Evolutionary conservation across 2,888 invertebrate genomes (phyloP).

Genomic region (Ectemnius cavifrons): DNA sequence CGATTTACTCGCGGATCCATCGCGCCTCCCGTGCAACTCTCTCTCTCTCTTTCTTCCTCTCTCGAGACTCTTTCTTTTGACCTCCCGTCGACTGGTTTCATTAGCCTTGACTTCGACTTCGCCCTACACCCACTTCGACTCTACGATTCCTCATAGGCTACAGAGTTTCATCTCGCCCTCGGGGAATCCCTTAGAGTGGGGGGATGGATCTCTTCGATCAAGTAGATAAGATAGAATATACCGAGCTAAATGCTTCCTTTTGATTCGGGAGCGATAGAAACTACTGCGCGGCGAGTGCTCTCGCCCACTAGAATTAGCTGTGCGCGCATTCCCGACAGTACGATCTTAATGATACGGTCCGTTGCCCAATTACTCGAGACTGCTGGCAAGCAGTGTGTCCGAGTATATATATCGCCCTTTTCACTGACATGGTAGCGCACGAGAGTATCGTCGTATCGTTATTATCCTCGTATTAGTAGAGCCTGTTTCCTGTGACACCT

Average conservation of each 20-base stretch:
- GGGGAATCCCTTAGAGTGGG: constrained; percentile 4
- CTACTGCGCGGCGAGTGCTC: too few relatives aligned
- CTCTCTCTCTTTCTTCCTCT: not conserved
- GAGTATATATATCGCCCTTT: not conserved
- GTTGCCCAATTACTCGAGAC: constrained; percentile 1
- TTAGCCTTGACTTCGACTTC: not conserved
- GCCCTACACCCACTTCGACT: too few relatives aligned
- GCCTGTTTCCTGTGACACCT: constrained; percentile 9
- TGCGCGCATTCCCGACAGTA: not conserved
- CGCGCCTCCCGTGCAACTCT: not conserved
- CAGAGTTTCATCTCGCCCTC: not conserved
- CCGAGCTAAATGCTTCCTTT: too few relatives aligned
- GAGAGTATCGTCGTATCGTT: not conserved
- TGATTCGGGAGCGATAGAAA: too few relatives aligned
- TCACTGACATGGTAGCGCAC: not conserved
- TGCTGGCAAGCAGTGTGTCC: not conserved
- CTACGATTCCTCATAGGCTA: not conserved
- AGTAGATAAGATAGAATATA: too few relatives aligned
- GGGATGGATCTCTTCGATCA: not conserved
- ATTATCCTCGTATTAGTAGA: not conserved
- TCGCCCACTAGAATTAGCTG: not conserved
- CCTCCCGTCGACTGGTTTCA: not conserved
- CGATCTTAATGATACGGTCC: constrained; percentile 7
- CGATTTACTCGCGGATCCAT: constrained; percentile 32
- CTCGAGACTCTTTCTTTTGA: not conserved